Base-by-base conservation (phyloP, 2,113 vertebrate genomes). In the Chloropsis hardwickii region DNA sequence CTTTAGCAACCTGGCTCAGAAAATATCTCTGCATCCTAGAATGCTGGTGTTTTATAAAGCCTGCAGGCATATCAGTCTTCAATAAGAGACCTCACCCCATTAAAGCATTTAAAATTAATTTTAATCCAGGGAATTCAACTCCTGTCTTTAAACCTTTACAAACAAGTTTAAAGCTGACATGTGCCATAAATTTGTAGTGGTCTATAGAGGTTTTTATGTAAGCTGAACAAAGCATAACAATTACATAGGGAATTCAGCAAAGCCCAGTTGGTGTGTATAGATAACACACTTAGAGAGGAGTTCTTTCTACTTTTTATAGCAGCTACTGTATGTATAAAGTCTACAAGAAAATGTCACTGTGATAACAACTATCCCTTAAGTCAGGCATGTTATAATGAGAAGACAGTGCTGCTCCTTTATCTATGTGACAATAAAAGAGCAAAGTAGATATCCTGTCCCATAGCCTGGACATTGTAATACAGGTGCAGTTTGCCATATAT, bases 31-130 rank as follows among this genome's bases (percentile, higher is more conserved):
- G 54, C 51, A 60, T 90, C 31, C 76, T 86, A 70, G 47, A 88
- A 69, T 17, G 24, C 27, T 1, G 0, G 21, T 3, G 3, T 91
- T 95, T 90, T 80, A 88, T 83, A 92, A 70, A 94, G 62, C 92
- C 90, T 94, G 71, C 58, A 88, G 94, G 94, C 70, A 62, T 81
- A 66, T 91, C 78, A 77, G 66, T 47, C 87, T 64, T 94, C 84
- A 95, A 24, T 62, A 70, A 80, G 79, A 88, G 33, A 86, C 5
- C 47, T 95, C 79, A 81, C 60, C 51, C 54, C 56, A 90, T 91
- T 81, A 85, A 80, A 86, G 44, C 60, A 81, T 92, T 92, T 73
- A 67, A 93, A 94, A 94, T 93, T 90, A 80, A 93, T 95, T 94
- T 94, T 94, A 95, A 88, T 80, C 66, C 47, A 60, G 66, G 67